A percentile compares a stretch with the other conserved stretches of the same genome.
Conservation (phyloP, 2,888 invertebrate species). For the Leptopilina myrica region DNA sequence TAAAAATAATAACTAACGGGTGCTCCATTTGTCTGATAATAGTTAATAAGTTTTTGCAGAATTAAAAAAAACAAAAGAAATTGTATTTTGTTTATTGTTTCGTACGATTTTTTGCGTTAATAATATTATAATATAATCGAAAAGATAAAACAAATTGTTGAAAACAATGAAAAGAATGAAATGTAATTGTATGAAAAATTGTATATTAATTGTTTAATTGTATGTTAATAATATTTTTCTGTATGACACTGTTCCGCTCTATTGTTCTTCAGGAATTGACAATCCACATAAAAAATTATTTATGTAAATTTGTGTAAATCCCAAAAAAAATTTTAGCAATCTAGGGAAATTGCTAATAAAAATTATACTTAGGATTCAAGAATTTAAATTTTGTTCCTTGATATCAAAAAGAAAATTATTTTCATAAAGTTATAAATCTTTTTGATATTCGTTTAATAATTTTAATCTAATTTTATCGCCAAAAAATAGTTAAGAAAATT, state of each 20-base stretch:
- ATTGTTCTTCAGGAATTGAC: background rate
- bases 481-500: background rate
- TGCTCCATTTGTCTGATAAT: constrained; percentile 20
- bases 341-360: constrained; percentile 22
- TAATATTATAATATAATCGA: background rate
- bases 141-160: background rate
- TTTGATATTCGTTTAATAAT: background rate
- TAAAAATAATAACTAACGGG: constrained; percentile 5
- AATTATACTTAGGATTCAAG: background rate
- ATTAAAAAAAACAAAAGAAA: background rate
- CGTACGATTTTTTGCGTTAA: constrained; percentile 16
- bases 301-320: constrained; percentile 1
- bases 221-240: background rate
- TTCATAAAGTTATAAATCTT: background rate
- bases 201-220: background rate
- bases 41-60: constrained; percentile 17
- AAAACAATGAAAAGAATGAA: too few relatives aligned
- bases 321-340: background rate
- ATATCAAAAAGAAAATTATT: background rate
- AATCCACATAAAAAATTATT: too few relatives aligned
- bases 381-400: too few relatives aligned
- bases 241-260: background rate
- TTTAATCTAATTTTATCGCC: background rate
- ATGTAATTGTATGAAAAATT: background rate
- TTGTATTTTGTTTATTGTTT: background rate